phyloP scores from a whole-genome alignment of 2,888 invertebrate species.

The Thymelicus acteon region DNA sequence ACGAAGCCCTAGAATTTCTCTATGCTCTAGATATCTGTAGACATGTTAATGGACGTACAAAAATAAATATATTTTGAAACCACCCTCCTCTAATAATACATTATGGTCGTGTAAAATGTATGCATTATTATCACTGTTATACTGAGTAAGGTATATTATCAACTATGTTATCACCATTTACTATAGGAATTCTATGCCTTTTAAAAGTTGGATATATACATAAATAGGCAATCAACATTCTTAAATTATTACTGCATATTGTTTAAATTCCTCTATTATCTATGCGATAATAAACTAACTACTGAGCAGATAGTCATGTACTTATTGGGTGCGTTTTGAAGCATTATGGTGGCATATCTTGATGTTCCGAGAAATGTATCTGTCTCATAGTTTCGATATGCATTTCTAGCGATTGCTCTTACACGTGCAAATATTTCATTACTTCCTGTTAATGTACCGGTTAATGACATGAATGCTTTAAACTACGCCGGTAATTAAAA shows the following conservation, averaged over 20 bases:
- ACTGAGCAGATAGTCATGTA: constrained; percentile 19
- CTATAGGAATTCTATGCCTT: too few relatives aligned
- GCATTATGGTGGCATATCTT: constrained; percentile 55
- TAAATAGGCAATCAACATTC: neutral
- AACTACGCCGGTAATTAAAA: neutral
- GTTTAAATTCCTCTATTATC: constrained; percentile 38
- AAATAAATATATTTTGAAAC: too few relatives aligned
- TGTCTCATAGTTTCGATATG: constrained; percentile 50
- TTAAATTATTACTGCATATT: constrained; percentile 20
- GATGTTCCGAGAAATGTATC: constrained; percentile 49
- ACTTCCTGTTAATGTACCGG: constrained; percentile 35
- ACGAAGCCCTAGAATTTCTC: too few relatives aligned
- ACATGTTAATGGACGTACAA: too few relatives aligned
- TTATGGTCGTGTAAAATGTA: too few relatives aligned
- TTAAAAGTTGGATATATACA: too few relatives aligned
- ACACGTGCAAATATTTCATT: constrained; percentile 53
- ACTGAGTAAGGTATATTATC: too few relatives aligned
- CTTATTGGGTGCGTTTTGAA: constrained; percentile 55
- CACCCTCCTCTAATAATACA: too few relatives aligned
- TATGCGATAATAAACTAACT: constrained; percentile 24
- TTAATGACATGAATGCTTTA: neutral
- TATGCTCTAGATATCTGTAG: too few relatives aligned
- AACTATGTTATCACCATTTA: too few relatives aligned
- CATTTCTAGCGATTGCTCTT: constrained; percentile 50
- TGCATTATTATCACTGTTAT: too few relatives aligned